Evolutionary conservation across 1,140 invertebrate genomes (phyloP).

Genomic region (Hermatobates lingyangjiaoensis): DNA sequence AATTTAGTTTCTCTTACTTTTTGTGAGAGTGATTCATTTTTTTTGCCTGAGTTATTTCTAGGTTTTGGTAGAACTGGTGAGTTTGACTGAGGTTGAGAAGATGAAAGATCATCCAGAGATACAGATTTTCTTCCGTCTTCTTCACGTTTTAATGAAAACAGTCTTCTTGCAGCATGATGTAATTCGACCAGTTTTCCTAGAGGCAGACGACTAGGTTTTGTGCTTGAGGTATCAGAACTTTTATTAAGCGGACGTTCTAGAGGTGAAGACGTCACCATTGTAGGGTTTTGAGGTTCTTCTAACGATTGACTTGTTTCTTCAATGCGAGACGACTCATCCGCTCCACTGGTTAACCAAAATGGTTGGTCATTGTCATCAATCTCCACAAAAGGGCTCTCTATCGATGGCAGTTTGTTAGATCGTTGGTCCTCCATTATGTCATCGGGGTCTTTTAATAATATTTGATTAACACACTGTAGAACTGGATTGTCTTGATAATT

Average conservation of each 20-base stretch:
- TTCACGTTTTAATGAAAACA: neutral
- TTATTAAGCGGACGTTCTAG: too few species aligned
- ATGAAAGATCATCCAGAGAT: neutral
- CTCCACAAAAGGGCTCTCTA: constrained; percentile 2
- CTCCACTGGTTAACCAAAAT: neutral
- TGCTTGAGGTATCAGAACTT: neutral
- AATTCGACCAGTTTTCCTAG: neutral
- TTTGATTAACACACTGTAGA: constrained; percentile 56
- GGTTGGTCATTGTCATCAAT: constrained; percentile 4
- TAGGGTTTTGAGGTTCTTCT: neutral
- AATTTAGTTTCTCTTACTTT: neutral
- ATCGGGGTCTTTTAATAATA: constrained; percentile 37
- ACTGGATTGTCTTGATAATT: constrained; percentile 44
- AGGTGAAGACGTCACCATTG: neutral
- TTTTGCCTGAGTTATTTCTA: constrained; percentile 3
- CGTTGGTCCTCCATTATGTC: constrained; percentile 19
- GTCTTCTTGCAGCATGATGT: neutral
- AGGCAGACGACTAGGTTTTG: neutral
- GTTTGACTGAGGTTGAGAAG: neutral
- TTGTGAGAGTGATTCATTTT: constrained; percentile 4
- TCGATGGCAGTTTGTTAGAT: neutral
- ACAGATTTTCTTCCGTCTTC: constrained; percentile 1
- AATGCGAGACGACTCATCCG: neutral
- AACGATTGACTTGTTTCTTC: neutral
- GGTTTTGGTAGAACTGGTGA: constrained; percentile 12